Base-by-base conservation (phyloP, 2,113 vertebrate genomes). In the Hydrolagus affinis region DNA sequence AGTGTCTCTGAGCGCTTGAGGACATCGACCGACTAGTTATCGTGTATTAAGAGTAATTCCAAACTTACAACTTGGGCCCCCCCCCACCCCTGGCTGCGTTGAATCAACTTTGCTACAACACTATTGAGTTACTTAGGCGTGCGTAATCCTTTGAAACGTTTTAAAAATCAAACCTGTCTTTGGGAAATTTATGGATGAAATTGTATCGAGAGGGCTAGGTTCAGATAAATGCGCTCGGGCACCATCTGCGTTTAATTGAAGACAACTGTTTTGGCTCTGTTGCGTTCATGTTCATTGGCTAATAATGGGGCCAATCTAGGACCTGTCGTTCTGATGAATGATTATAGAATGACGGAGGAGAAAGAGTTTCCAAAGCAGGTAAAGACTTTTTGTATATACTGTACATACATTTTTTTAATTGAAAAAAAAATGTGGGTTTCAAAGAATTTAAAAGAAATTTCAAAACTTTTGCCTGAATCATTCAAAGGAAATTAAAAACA, bases 171-270 rank as follows among this genome's bases (percentile, higher is more conserved):
- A 15, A 25, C 76, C 15, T 80, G 23, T 60, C 23, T 62, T 7
- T 78, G 11, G 92, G 93, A 95, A 93, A 95, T 95, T 94, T 95
- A 93, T 92, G 91, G 89, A 90, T 90, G 89, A 94, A 94, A 96
- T 95, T 93, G 95, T 94, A 94, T 92, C 94, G 92, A 92, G n/a
- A n/a, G n/a, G 92, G 89, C 91, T 92, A 90, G 94, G 93, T 87
- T 89, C 86, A 91, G 92, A 93, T 91, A 91, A 91, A 90, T 94
- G 93, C 93, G 89, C 90, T 91, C 90, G 92, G n/a, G 87, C 90
- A 93, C 92, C 94, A 94, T 94, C 93, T 94, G 66, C 89, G 88
- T 89, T 90, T 93, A 94, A 94, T 93, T 92, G 94, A 93, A 95
- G 94, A 93, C 93, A 93, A 90, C 92, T 92, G 92, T 90, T 92